phyloP scores from a whole-genome alignment of 2,113 vertebrate genomes.

The Pyxicephalus adspersus region DNA sequence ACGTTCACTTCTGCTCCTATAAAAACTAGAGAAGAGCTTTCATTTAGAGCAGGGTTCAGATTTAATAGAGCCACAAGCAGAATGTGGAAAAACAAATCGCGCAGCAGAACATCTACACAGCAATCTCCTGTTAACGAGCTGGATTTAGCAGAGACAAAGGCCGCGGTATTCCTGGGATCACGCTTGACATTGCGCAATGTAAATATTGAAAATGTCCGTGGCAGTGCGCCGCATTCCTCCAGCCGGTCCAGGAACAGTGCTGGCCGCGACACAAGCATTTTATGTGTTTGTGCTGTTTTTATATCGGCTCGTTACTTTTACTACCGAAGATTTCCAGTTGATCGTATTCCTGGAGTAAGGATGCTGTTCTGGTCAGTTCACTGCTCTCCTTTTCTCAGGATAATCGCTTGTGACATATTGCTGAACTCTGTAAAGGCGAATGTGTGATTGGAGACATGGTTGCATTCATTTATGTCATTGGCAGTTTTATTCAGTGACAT shows the following conservation, averaged over 20 bases:
- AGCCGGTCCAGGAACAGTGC: slow-evolving; percentile 31
- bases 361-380: neutral
- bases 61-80: too few relatives aligned
- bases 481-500: neutral
- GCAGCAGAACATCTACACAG: neutral
- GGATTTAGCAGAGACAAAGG: neutral
- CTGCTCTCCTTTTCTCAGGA: neutral
- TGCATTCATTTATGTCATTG: neutral
- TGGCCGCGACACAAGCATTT: slow-evolving; percentile 15
- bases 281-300: slow-evolving; percentile 25
- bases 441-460: neutral
- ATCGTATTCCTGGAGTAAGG: slow-evolving; percentile 5
- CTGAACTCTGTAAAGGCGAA: neutral
- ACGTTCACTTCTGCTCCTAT: too few relatives aligned
- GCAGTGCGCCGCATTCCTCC: slow-evolving; percentile 2
- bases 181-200: neutral
- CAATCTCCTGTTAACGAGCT: neutral
- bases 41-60: too few relatives aligned
- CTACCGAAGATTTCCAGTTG: slow-evolving; percentile 18
- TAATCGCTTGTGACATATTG: neutral
- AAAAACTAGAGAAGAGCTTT: too few relatives aligned
- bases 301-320: slow-evolving; percentile 18
- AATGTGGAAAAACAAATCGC: neutral
- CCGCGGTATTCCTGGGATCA: neutral
- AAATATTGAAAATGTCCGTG: slow-evolving; percentile 13